phyloP scores from a whole-genome alignment of 2,888 invertebrate genomes.

The Macrosiphum euphorbiae region DNA sequence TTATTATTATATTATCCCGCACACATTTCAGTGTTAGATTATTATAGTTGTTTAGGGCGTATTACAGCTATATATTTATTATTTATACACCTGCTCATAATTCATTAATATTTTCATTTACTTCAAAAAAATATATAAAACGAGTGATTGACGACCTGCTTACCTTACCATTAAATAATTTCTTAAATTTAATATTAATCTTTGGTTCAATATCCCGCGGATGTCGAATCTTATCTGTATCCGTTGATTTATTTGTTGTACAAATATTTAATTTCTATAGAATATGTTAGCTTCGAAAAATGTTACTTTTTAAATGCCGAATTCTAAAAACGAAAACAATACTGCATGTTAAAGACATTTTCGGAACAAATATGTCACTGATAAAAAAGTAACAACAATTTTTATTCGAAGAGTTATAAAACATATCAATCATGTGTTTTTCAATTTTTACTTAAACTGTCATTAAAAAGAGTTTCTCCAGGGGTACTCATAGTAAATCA shows the following conservation, averaged over 20 bases:
- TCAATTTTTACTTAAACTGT: not conserved
- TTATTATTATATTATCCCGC: constrained; percentile 2
- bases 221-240: constrained; percentile 2
- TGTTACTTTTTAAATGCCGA: not conserved
- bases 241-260: not conserved
- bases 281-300: not conserved
- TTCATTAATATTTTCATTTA: not conserved
- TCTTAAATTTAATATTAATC: not conserved
- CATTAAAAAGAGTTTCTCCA: not conserved
- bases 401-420: not conserved
- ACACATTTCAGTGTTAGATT: constrained; percentile 1
- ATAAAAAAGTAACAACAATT: not conserved
- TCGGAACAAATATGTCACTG: not conserved
- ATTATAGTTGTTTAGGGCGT: not conserved
- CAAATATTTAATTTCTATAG: not conserved
- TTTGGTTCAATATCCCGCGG: not conserved
- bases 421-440: not conserved
- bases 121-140: not conserved
- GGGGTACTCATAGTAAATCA: not conserved
- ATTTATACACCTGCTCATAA: not conserved
- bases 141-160: not conserved
- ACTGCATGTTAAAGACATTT: not conserved
- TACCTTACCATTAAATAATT: not conserved
- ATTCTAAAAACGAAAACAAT: not conserved
- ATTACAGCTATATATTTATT: not conserved